Conservation (phyloP, 2,113 vertebrate species). For the Mesembrinibis cayennensis region DNA sequence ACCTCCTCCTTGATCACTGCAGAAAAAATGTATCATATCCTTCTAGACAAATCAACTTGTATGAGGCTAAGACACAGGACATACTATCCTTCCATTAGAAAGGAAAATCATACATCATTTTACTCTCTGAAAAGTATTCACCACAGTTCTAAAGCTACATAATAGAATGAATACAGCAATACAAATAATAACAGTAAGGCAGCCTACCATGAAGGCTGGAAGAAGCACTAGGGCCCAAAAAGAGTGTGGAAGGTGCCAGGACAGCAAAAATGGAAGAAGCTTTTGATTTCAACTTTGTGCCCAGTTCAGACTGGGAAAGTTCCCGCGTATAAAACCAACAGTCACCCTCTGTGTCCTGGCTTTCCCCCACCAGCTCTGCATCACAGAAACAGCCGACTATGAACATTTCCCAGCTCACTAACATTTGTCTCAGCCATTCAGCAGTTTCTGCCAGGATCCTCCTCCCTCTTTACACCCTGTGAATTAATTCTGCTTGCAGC, state of each 20-base stretch:
- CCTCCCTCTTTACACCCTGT: slow-evolving; percentile 14
- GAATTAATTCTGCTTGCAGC: slow-evolving; percentile 63
- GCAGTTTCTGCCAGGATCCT: slow-evolving; percentile 45
- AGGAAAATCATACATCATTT: neutral
- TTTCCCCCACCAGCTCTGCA: neutral
- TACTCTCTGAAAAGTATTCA: neutral
- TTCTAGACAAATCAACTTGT: neutral
- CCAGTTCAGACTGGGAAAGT: fast-evolving
- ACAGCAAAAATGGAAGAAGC: neutral
- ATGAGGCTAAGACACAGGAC: neutral
- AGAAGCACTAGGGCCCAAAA: neutral
- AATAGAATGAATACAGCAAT: neutral
- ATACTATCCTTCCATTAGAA: neutral
- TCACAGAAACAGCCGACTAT: slow-evolving; percentile 6
- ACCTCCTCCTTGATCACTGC: neutral
- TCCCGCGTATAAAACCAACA: neutral
- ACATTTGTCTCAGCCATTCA: slow-evolving; percentile 48
- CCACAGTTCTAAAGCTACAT: neutral
- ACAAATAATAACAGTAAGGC: neutral
- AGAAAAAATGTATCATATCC: neutral
- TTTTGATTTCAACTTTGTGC: neutral
- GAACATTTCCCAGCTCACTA: slow-evolving; percentile 10
- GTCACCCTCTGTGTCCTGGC: neutral
- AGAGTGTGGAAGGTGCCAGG: neutral
- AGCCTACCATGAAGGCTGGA: neutral